Conservation (phyloP, 37 sponge, comb jelly and placozoan genomes). For the Beroe ovata region DNA sequence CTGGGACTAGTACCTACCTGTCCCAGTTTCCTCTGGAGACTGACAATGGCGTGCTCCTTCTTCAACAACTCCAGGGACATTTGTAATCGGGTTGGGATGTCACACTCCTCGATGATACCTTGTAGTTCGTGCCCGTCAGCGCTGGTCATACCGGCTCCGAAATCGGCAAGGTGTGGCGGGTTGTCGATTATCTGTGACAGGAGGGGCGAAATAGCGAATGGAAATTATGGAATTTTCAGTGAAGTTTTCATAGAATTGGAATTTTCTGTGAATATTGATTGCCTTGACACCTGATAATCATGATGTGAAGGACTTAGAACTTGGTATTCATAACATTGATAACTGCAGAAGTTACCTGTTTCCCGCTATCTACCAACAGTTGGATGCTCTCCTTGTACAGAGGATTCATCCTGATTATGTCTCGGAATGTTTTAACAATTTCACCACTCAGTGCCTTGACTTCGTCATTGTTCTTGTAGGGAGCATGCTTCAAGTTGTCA, state of each 20-base stretch:
- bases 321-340: no score
- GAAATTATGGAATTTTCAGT: no score
- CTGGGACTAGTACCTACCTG: no score
- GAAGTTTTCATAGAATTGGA: no score
- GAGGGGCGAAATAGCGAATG: no score
- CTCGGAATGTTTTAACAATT: constrained; percentile 90
- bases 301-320: no score
- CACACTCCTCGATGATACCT: constrained; percentile 80
- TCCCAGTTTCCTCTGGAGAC: constrained; percentile 86
- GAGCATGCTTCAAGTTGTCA: constrained; percentile 76
- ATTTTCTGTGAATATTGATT: no score
- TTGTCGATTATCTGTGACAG: constrained; percentile 76
- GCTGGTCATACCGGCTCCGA: constrained; percentile 90
- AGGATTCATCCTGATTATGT: constrained; percentile 86
- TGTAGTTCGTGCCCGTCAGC: constrained; percentile 80
- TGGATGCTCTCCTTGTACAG: constrained; percentile 74
- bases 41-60: constrained; percentile 86
- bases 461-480: constrained; percentile 77
- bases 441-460: constrained; percentile 89
- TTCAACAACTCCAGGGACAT: constrained; percentile 90
- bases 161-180: constrained; percentile 89
- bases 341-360: constrained; percentile 45
- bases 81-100: constrained; percentile 75
- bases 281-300: no score
- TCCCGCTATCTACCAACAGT: constrained; percentile 57